A percentile compares a stretch with the other conserved stretches of the same genome.
phyloP scores from a whole-genome alignment of 2,888 invertebrate species.

The Agrotis segetum region DNA sequence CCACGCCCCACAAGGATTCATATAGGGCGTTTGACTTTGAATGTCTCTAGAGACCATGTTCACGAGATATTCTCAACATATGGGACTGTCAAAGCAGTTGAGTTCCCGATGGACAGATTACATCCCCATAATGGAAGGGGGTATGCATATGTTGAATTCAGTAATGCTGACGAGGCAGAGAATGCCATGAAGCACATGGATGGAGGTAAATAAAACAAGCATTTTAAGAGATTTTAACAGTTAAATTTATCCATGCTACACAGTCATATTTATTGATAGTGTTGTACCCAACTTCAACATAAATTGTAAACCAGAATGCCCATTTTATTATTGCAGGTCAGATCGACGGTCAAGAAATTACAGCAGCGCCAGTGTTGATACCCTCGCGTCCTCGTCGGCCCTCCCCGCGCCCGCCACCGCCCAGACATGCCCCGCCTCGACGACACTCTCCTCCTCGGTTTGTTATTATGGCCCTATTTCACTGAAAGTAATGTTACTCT shows the following conservation, averaged over 20 bases:
- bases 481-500: background rate
- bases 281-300: background rate
- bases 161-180: constrained; percentile 98
- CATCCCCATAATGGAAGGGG: constrained; percentile 97
- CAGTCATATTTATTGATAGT: too few relatives aligned
- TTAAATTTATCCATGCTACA: background rate
- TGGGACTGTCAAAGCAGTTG: constrained; percentile 96
- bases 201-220: constrained; percentile 92
- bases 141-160: constrained; percentile 98
- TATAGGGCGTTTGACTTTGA: constrained; percentile 97
- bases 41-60: constrained; percentile 97
- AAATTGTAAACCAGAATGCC: background rate
- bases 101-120: constrained; percentile 96
- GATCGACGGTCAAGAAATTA: constrained; percentile 98
- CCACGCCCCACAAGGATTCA: constrained; percentile 98
- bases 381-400: constrained; percentile 92
- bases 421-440: constrained; percentile 91
- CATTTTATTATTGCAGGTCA: constrained; percentile 91
- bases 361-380: constrained; percentile 97
- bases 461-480: constrained; percentile 7
- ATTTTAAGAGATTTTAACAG: background rate
- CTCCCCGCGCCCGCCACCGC: constrained; percentile 90
- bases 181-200: constrained; percentile 99
- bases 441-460: constrained; percentile 89
- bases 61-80: constrained; percentile 97